Base-by-base conservation (phyloP, 1,140 invertebrate species). In the Chrysopa pallens region DNA sequence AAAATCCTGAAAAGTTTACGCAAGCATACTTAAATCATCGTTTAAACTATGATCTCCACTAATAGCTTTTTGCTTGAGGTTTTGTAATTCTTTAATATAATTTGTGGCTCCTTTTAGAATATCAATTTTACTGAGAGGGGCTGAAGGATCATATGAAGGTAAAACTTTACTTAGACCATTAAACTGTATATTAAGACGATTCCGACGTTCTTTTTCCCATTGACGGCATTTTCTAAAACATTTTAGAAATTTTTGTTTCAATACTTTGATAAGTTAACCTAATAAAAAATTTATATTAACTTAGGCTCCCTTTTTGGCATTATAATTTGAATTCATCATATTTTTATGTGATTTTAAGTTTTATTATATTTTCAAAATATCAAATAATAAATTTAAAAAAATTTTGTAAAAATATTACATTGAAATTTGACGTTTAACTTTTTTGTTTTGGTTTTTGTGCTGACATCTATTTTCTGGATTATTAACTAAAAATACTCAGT, bases 181-280 rank as follows among this genome's bases (percentile, higher is more conserved):
- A 52, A 72, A 72, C 13, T 53, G 57, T 5, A 59, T 55, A 37
- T 69, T 66, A 8, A 72, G 48, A 44, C 66, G 55, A 44, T 66
- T 57, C 48, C 70, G 51, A 15, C 70, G 50, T 37, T 64, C 57
- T 50, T 62, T 59, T 52, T 71, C 70, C 63, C 66, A 72, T 50
- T 59, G 50, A 44, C 64, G 52, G 48, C 58, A 56, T 54, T 64
- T 59, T 7, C 53, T 58, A 29, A 1, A 12, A 36, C 15, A 27
- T 14, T 17, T 15, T n/a, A 23, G 2, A 23, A 23, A 23, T 23
- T 23, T 23, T 23, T 23, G 17, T 23, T 23, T 27, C 8, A 39
- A n/a, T 27, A 2, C 27, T 12, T 39, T 23, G 11, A 11, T 27
- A 6, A 5, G 13, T 23, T 11, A 6, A 39, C 1, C 6, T 27